A percentile compares a stretch with the other conserved stretches of the same genome.
Conservation (phyloP, 2,888 invertebrate species). For the Nomada ferruginata region DNA sequence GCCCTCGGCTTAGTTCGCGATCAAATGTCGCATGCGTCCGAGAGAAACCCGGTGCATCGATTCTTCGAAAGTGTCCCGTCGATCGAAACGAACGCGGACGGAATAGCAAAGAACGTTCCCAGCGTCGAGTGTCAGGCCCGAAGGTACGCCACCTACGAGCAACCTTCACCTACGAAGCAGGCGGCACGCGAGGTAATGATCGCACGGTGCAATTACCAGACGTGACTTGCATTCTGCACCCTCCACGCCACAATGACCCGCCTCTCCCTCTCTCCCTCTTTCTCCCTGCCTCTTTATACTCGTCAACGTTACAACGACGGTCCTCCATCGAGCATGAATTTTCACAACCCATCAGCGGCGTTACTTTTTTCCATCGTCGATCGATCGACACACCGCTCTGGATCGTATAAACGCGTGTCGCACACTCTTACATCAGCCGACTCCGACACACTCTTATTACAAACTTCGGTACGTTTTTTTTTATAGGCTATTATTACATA, state of each 20-base stretch:
- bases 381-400: slow-evolving; percentile 53
- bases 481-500: background rate
- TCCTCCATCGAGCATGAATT: slow-evolving; percentile 59
- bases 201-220: slow-evolving; percentile 81
- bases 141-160: slow-evolving; percentile 62
- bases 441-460: slow-evolving; percentile 11
- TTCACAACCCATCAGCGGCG: slow-evolving; percentile 49
- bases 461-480: background rate
- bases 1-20: too few relatives aligned
- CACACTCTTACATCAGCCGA: slow-evolving; percentile 11
- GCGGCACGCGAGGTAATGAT: slow-evolving; percentile 74
- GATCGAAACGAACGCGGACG: slow-evolving; percentile 31
- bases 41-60: slow-evolving; percentile 7
- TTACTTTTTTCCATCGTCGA: slow-evolving; percentile 49
- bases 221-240: slow-evolving; percentile 82
- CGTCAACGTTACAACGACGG: slow-evolving; percentile 40
- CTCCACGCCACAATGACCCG: slow-evolving; percentile 69
- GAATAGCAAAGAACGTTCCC: slow-evolving; percentile 40
- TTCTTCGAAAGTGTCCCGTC: slow-evolving; percentile 17
- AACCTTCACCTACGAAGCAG: slow-evolving; percentile 65
- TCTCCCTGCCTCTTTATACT: slow-evolving; percentile 37
- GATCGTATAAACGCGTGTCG: slow-evolving; percentile 46
- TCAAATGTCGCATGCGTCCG: background rate
- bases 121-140: slow-evolving; percentile 26
- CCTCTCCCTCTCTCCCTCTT: slow-evolving; percentile 40